A percentile compares a stretch with the other conserved stretches of the same genome.
phyloP scores from a whole-genome alignment of 1,140 invertebrate genomes.

The Phthorimaea operculella region DNA sequence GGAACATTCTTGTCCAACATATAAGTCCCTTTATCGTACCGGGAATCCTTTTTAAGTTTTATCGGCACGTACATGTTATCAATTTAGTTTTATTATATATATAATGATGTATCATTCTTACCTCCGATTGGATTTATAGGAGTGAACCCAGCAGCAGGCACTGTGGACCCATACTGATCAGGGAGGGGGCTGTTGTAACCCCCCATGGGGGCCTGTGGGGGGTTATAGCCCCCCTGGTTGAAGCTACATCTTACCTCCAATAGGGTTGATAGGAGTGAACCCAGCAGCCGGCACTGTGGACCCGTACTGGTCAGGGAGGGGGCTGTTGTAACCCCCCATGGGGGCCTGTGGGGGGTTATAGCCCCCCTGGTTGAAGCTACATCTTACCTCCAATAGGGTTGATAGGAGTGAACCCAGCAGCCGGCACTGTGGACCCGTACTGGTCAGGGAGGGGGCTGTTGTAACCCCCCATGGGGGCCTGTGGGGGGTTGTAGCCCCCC shows the following conservation, averaged over 20 bases:
- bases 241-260: slow-evolving; percentile 58
- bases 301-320: slow-evolving; percentile 40
- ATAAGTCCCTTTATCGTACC: too few species aligned
- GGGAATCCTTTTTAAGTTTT: too few species aligned
- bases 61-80: too few species aligned
- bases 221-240: slow-evolving; percentile 36
- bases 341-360: slow-evolving; percentile 24
- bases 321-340: slow-evolving; percentile 36
- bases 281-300: slow-evolving; percentile 27
- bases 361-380: too few species aligned
- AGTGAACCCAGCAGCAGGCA: slow-evolving; percentile 20
- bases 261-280: slow-evolving; percentile 73
- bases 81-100: too few species aligned
- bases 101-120: too few species aligned
- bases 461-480: slow-evolving; percentile 32
- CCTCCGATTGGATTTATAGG: slow-evolving; percentile 22
- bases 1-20: too few species aligned
- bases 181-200: slow-evolving; percentile 46
- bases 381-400: slow-evolving; percentile 15
- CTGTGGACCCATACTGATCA: slow-evolving; percentile 35
- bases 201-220: slow-evolving; percentile 23
- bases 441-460: slow-evolving; percentile 47
- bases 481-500: slow-evolving; percentile 30
- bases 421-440: slow-evolving; percentile 30
- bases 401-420: slow-evolving; percentile 15